Conservation (phyloP, 2,113 vertebrate genomes). For the Dasypus novemcinctus region DNA sequence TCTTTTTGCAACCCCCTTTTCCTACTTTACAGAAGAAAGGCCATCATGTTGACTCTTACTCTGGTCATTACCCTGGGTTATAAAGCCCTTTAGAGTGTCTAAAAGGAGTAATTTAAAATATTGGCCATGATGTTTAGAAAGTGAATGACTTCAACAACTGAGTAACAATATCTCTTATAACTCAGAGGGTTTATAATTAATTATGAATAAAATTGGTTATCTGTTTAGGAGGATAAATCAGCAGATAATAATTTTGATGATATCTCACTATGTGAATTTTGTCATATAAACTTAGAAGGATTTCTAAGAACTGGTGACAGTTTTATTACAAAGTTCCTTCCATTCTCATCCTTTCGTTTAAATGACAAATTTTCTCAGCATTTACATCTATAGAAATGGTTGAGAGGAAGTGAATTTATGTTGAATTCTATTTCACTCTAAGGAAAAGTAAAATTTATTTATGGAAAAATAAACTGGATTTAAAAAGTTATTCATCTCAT, state of each 20-base stretch:
- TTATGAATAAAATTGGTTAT: not conserved
- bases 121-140: not conserved
- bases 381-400: not conserved
- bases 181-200: not conserved
- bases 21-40: not conserved
- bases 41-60: not conserved
- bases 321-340: slow-evolving; percentile 46
- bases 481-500: not conserved
- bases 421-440: not conserved
- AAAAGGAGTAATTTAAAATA: slow-evolving; percentile 37
- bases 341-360: not conserved
- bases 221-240: not conserved
- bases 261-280: not conserved
- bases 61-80: not conserved
- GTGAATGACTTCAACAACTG: not conserved
- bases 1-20: not conserved
- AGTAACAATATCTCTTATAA: not conserved
- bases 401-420: not conserved
- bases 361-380: not conserved
- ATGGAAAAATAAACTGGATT: not conserved
- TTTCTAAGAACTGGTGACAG: not conserved
- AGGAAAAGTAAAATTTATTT: not conserved
- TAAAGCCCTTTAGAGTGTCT: not conserved
- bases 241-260: slow-evolving; percentile 23
- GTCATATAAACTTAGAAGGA: not conserved